Percentiles rank a stretch among this genome's conserved stretches.
Conservation (phyloP, 2,797 vertebrate genomes). For the Lepidocolaptes lacrymiger region DNA sequence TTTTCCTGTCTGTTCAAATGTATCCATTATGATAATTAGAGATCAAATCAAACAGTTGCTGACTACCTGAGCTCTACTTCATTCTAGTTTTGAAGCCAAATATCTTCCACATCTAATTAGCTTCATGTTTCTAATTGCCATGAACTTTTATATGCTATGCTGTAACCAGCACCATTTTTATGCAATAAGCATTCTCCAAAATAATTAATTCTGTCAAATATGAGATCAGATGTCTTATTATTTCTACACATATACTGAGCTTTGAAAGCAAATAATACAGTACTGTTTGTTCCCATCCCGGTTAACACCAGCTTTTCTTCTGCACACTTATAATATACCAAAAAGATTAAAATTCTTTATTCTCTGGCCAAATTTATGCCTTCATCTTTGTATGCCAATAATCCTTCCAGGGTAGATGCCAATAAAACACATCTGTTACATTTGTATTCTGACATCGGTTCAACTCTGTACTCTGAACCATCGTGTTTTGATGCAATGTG, state of each 20-base stretch:
- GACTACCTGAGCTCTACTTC: not conserved
- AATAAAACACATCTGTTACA: constrained; percentile 13
- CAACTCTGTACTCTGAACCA: not conserved
- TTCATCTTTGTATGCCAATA: not conserved
- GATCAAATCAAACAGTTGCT: not conserved
- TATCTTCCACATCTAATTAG: not conserved
- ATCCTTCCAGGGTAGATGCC: not conserved
- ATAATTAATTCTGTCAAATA: constrained; percentile 23
- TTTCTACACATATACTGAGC: not conserved
- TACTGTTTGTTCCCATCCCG: not conserved
- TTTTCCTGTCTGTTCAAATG: not conserved
- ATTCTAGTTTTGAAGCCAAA: not conserved
- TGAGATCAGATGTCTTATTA: not conserved
- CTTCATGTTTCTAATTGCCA: not conserved
- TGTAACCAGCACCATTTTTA: not conserved
- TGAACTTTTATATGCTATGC: not conserved
- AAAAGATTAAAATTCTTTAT: not conserved
- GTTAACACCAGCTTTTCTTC: not conserved
- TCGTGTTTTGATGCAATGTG: not conserved
- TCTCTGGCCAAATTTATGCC: not conserved
- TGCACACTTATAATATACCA: not conserved
- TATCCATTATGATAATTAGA: not conserved
- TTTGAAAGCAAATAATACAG: not conserved
- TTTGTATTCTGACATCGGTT: not conserved
- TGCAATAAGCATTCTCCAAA: not conserved